Base-by-base conservation (phyloP, 53 echinoderm and acorn worm species). In the Patiria pectinifera region DNA sequence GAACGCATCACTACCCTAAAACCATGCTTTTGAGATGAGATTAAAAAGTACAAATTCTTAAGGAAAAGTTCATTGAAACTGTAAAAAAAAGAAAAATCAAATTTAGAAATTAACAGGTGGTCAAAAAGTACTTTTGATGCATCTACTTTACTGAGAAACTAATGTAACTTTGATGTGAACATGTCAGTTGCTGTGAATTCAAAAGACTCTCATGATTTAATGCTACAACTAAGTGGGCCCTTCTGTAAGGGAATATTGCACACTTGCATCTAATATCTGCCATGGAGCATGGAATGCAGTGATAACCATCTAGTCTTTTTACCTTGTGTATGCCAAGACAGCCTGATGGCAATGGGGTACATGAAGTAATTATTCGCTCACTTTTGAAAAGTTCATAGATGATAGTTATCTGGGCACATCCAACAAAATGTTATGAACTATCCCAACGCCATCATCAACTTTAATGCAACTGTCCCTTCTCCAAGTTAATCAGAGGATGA, bases 321-420 rank as follows among this genome's bases (percentile, higher is more conserved):
- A 85, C 85, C 71, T 23, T 85, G 85, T 85, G 85, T 85, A 85
- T 85, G 85, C 85, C 85, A 71, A 85, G 85, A 85, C 85, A 85
- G 24, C 24, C 85, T 13, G 70, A 85, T 62, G 70, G 85, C 85
- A 85, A 85, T 19, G 85, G 85, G 45, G 85, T 85, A n/a, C 9
- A 11, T 48, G 35, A 69, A 85, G 24, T 85, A 85, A 23, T 85
- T 61, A 85, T 71, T n/a, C n/a, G n/a, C 70, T 66, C 48, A 69
- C 85, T n/a, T 85, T 47, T 85, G 85, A 85, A 85, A 25, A 85
- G 66, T 85, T 85, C 85, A 70, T 69, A 85, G 85, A 85, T 85
- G 23, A 85, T 70, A 23, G 44, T 85, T 69, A 85, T 85, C 14
- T 85, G 85, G 35, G 19, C 48, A n/a, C n/a, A 85, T 69, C 71